Evolutionary conservation across 2,888 invertebrate genomes (phyloP).

Genomic region (Pediacus dermestoides): DNA sequence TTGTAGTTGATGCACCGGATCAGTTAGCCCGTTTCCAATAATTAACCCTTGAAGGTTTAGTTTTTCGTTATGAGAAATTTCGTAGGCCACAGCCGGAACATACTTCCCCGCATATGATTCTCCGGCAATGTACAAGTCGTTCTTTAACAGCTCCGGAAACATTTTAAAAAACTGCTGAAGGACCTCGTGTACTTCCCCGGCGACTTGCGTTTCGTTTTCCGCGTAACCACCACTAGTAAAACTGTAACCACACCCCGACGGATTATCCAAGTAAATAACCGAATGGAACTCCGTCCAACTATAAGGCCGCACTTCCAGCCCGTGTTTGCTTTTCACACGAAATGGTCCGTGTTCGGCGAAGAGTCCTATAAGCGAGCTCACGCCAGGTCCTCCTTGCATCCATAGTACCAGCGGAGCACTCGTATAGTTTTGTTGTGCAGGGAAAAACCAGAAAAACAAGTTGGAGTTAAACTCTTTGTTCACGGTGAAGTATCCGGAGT

Average conservation of each 20-base stretch:
- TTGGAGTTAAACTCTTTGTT: conserved; percentile 74
- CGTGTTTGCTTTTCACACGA: conserved; percentile 49
- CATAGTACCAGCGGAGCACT: conserved; percentile 73
- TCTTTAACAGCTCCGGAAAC: conserved; percentile 70
- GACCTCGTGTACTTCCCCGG: conserved; percentile 71
- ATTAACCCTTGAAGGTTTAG: conserved; percentile 67
- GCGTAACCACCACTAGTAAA: conserved; percentile 82
- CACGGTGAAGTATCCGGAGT: conserved; percentile 82
- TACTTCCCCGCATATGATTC: conserved; percentile 83
- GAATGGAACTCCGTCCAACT: conserved; percentile 79
- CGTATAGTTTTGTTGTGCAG: conserved; percentile 57
- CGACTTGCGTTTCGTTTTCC: conserved; percentile 74
- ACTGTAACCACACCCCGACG: conserved; percentile 82
- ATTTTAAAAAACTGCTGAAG: conserved; percentile 78
- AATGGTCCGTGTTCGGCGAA: conserved; percentile 78
- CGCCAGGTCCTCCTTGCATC: conserved; percentile 85
- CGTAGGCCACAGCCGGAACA: conserved; percentile 72
- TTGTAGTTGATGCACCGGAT: conserved; percentile 72
- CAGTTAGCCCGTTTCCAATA: conserved; percentile 78
- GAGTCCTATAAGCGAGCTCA: conserved; percentile 73
- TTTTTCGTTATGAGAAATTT: conserved; percentile 68
- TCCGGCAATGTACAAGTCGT: conserved; percentile 83
- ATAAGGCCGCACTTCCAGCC: conserved; percentile 59
- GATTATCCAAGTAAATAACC: conserved; percentile 88
- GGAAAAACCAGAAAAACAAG: conserved; percentile 91